Conservation (phyloP, 1,140 invertebrate genomes). For the Copidosoma floridanum region DNA sequence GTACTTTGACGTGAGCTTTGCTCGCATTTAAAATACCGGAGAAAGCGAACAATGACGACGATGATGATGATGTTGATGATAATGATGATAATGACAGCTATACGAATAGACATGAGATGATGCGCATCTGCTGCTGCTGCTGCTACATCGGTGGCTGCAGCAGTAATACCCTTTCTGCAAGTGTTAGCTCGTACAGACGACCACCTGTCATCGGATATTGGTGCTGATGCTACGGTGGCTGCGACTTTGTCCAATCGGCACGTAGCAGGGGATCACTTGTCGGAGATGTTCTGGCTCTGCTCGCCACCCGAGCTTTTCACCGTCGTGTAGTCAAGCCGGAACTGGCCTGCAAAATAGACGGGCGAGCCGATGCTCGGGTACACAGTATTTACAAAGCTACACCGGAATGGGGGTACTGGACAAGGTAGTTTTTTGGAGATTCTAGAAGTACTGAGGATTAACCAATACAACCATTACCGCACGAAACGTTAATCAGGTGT, state of each 20-base stretch:
- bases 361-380: too few species aligned
- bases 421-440: too few species aligned
- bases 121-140: slow-evolving; percentile 27
- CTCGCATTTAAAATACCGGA: too few species aligned
- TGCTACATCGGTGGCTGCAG: neutral
- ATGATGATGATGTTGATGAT: slow-evolving; percentile 19
- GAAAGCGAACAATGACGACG: slow-evolving; percentile 10
- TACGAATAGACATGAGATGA: slow-evolving; percentile 12
- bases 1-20: too few species aligned
- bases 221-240: neutral
- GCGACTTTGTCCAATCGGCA: slow-evolving; percentile 29
- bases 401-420: too few species aligned
- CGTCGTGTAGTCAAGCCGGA: slow-evolving; percentile 54
- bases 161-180: too few species aligned
- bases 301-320: slow-evolving; percentile 50
- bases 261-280: slow-evolving; percentile 56
- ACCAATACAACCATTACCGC: too few species aligned
- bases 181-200: too few species aligned
- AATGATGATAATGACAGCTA: slow-evolving; percentile 30
- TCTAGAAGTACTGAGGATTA: too few species aligned
- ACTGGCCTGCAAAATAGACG: slow-evolving; percentile 50
- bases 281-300: slow-evolving; percentile 47
- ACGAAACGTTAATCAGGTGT: too few species aligned
- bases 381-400: too few species aligned
- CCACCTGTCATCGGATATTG: slow-evolving; percentile 14